These are phyloP conservation scores for Melanerpes formicivorus DNA, from an alignment of 2,113 vertebrate genomes.

Conservation along the genomic window DNA sequence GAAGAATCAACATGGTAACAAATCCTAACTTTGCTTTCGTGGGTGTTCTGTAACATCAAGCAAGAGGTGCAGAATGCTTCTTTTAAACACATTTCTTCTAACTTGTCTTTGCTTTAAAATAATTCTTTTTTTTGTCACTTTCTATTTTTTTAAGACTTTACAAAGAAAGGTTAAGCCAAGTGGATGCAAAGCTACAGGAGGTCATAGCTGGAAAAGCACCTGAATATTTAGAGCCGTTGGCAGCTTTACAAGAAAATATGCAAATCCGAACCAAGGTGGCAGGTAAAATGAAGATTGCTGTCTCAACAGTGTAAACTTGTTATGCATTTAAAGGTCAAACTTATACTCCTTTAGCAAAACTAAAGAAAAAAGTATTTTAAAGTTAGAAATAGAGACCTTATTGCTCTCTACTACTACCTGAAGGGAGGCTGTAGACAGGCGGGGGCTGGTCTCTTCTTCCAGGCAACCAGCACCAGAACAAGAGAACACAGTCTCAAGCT, in stretches of 20 bases:
- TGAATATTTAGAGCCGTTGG: conserved; percentile 96
- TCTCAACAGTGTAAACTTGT: conserved; percentile 3
- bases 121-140: background rate
- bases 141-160: conserved; percentile 86
- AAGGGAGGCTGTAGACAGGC: too few species aligned
- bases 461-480: too few species aligned
- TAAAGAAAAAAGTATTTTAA: too few species aligned
- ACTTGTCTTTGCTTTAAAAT: conserved; percentile 33
- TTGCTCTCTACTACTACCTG: too few species aligned
- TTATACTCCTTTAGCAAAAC: too few species aligned
- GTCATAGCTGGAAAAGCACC: conserved; percentile 96
- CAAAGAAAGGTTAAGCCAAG: conserved; percentile 95
- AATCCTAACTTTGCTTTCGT: background rate
- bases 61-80: background rate
- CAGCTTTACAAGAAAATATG: conserved; percentile 99
- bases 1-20: background rate
- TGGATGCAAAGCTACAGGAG: conserved; percentile 97
- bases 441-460: too few species aligned
- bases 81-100: background rate
- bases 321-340: background rate
- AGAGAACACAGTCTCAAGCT: too few species aligned
- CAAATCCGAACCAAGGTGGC: conserved; percentile 99
- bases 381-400: background rate
- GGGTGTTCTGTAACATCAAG: background rate
- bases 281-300: conserved; percentile 76